A percentile compares a stretch with the other conserved stretches of the same genome.
phyloP scores from a whole-genome alignment of 2,113 vertebrate species.

The Pseudorhombus dupliciocellatus region DNA sequence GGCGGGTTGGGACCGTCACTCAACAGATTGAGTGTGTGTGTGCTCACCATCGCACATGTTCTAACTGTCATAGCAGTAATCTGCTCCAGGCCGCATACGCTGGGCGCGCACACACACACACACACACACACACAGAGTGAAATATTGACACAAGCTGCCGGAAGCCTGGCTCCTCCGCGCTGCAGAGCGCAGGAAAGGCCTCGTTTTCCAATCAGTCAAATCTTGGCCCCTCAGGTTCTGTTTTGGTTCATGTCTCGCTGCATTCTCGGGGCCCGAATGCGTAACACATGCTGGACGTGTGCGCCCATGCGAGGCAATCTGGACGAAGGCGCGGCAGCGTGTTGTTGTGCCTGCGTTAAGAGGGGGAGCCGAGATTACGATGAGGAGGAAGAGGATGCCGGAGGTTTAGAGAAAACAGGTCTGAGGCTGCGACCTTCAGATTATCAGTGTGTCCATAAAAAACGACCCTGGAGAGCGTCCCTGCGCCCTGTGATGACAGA shows the following conservation, averaged over 20 bases:
- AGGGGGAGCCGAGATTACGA: not conserved
- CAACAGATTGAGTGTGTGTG: slow-evolving; percentile 68
- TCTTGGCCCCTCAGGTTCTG: slow-evolving; percentile 48
- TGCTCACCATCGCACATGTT: slow-evolving; percentile 67
- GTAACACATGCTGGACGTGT: slow-evolving; percentile 55
- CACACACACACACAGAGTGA: slow-evolving; percentile 29
- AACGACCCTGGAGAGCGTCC: slow-evolving; percentile 59
- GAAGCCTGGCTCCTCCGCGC: slow-evolving; percentile 44
- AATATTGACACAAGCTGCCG: slow-evolving; percentile 71
- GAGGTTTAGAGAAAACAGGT: slow-evolving; percentile 43
- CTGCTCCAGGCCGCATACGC: slow-evolving; percentile 57
- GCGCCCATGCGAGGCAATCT: slow-evolving; percentile 21
- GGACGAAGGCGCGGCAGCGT: slow-evolving; percentile 10
- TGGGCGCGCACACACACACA: slow-evolving; percentile 40
- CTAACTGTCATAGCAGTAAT: slow-evolving; percentile 68
- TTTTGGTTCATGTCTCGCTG: slow-evolving; percentile 55
- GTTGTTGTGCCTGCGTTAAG: slow-evolving; percentile 26
- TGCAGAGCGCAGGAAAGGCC: slow-evolving; percentile 59
- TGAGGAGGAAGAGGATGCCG: not conserved
- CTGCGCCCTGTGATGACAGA: slow-evolving; percentile 64
- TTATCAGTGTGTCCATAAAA: slow-evolving; percentile 46
- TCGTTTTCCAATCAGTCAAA: slow-evolving; percentile 45
- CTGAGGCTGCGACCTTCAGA: slow-evolving; percentile 34
- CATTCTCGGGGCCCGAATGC: slow-evolving; percentile 41
- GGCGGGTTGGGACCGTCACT: slow-evolving; percentile 47